Base-by-base conservation (phyloP, 2,797 vertebrate genomes). In the Allobates femoralis region DNA sequence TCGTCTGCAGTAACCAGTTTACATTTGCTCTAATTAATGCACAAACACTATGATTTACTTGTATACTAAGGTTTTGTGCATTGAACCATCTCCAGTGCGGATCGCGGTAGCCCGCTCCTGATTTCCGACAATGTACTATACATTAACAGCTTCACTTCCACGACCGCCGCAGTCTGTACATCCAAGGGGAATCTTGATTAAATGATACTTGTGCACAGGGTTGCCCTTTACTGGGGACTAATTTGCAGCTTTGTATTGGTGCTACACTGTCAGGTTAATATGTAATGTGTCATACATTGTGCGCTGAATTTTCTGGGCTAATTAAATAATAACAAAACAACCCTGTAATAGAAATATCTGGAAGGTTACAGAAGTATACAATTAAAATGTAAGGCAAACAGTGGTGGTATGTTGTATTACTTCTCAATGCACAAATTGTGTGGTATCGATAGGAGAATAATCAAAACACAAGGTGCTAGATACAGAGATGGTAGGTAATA, bases 321-420 rank as follows among this genome's bases (percentile, higher is more conserved):
- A 73, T 83, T 83, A 83, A 83, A 83, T 83, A 82, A 71, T 56
- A 83, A 73, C 32, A 73, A 71, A 37, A 69, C 79, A 81, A 69
- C 46, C 79, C 21, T 67, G n/a, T 51, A 73, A 73, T 73, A 73
- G 53, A 56, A 73, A 73, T 83, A 83, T 41, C 62, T 67, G 58
- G 46, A 53, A 55, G 79, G 79, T 67, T 53, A 81, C 21, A 12
- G 62, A 81, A 67, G 50, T 81, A 34, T 81, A 53, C 62, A 69
- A 81, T 67, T 81, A 81, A 67, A 67, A 32, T 51, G 62, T 67
- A 81, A 81, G 67, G 41, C 41, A 34, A 69, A 23, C 50, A 32
- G 19, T 15, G 46, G 16, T 28, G n/a, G 18, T 30, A 5, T 50
- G n/a, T 53, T 50, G 19, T 21, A 55, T 64, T 19, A 18, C 46